Evolutionary conservation across 1,140 invertebrate genomes (phyloP), one percentile per base, ranked within the genome.

Genomic region (Aphaenogaster floridana): DNA sequence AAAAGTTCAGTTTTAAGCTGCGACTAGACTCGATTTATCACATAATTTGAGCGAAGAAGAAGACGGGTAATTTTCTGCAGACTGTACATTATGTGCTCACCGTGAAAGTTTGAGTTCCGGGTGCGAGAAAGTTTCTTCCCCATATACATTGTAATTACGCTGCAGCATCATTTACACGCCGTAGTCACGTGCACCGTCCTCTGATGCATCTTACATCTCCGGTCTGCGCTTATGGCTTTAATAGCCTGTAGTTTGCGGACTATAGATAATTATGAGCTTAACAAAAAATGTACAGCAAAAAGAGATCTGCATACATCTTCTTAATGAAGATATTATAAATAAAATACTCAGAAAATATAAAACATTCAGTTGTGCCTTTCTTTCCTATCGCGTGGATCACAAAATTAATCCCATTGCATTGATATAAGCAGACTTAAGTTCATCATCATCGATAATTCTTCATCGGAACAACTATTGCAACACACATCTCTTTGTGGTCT

Each of bases 91-190:
- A 84, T 74, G 54, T 39, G 42, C 69, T 76, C 48, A 17, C n/a
- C 28, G 80, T 21, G 69, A 42, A 84, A 84, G 80, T 84, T 84
- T 76, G n/a, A 74, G 69, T 84, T 84, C 69, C 80, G 48, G 80
- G 50, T 5, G 42, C 36, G 69, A 61, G 69, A 74, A 74, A 84
- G 69, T 84, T 84, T 74, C 80, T 74, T 76, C 54, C 15, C 54
- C 54, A 71, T 74, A 84, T 84, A 84, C 80, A 74, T 84, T 74
- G 69, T 84, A 84, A 84, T 84, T 84, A 84, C 54, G 45, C 17
- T 50, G 54, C 54, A 50, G 80, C 80, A 63, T 76, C 80, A 84
- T 84, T 84, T 84, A 74, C 80, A 84, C 80, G 28, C 54, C 69
- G 42, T 83, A 83, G 68, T 84, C 80, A 84, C 54, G 42, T 21